Conservation (phyloP, 2,797 vertebrate genomes). For the Poeciliopsis paucimaculata region DNA sequence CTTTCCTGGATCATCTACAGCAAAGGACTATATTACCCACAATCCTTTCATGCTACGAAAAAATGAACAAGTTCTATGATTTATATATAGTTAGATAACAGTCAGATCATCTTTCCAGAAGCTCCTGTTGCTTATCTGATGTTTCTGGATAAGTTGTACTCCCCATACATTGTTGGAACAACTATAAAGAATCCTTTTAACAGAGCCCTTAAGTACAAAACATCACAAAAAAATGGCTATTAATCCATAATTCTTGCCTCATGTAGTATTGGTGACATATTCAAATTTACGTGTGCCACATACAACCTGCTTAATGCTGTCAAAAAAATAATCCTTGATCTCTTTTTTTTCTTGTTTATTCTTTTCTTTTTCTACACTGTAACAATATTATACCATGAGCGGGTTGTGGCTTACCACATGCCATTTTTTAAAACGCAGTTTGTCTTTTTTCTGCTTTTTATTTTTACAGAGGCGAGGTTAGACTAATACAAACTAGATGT, state of each 20-base stretch:
- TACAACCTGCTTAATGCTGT: conserved; percentile 60
- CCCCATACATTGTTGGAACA: conserved; percentile 44
- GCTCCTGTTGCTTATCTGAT: conserved; percentile 61
- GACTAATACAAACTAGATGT: conserved; percentile 83
- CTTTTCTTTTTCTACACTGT: conserved; percentile 32
- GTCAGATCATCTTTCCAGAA: conserved; percentile 43
- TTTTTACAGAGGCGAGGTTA: conserved; percentile 69
- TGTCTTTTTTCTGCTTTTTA: conserved; percentile 62
- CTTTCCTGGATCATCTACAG: conserved; percentile 41
- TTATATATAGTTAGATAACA: conserved; percentile 54
- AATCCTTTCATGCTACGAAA: conserved; percentile 61
- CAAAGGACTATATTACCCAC: conserved; percentile 56
- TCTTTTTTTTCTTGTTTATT: conserved; percentile 34
- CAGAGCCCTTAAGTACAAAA: conserved; percentile 34
- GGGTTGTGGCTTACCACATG: conserved; percentile 70
- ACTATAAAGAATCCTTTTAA: conserved; percentile 5
- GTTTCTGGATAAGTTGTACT: conserved; percentile 70
- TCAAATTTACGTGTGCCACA: conserved; percentile 69
- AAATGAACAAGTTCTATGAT: conserved; percentile 50
- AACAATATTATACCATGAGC: conserved; percentile 65
- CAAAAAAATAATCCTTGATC: conserved; percentile 52
- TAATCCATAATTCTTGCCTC: conserved; percentile 53
- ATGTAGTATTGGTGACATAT: conserved; percentile 51
- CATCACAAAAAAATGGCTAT: conserved; percentile 26
- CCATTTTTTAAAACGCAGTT: conserved; percentile 61